Base-by-base conservation (phyloP, 2,113 vertebrate genomes). In the Tretioscincus oriximinensis region DNA sequence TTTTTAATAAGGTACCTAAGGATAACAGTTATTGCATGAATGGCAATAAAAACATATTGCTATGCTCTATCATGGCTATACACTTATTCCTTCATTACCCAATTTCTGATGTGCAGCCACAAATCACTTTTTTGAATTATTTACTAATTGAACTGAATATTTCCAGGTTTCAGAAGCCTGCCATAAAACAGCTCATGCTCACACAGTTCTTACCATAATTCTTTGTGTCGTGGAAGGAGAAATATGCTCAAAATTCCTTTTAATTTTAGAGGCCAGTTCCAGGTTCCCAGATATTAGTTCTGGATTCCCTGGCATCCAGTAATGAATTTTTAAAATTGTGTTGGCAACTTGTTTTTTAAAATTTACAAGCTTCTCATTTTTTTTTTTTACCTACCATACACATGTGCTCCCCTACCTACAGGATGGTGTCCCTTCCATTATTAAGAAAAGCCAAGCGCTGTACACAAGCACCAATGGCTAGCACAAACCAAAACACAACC, bases 231-330 rank as follows among this genome's bases (percentile, higher is more conserved):
- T 78, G 4, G 35, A 83, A 76, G 72, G 69, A 78, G 51, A 81
- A 76, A 76, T 26, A 84, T 92, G 89, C 22, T 75, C 69, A 70
- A 83, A 74, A 2, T 88, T 86, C 84, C 80, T 88, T 88, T 89
- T 88, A 61, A 86, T 92, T 90, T 86, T 85, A 82, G 91, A 90
- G 79, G 58, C 64, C 35, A 41, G 35, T 88, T 84, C 78, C 89
- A 91, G 88, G 81, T 81, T 41, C 35, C 2, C 35, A 41, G 35
- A 41, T 41, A 41, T 41, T 41, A 41, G 51, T 89, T 92, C 84
- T 70, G 63, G 69, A 82, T 76, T 76, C 76, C 74, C 35, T 4
- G 35, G 35, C 35, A 41, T 5, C 35, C 2, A 41, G 35, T 41
- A 41, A 41, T 41, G 35, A 41, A n/a, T 41, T 41, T 41, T 41